Base-by-base conservation (phyloP, 2,797 vertebrate species). In the Anguilla pacifica region DNA sequence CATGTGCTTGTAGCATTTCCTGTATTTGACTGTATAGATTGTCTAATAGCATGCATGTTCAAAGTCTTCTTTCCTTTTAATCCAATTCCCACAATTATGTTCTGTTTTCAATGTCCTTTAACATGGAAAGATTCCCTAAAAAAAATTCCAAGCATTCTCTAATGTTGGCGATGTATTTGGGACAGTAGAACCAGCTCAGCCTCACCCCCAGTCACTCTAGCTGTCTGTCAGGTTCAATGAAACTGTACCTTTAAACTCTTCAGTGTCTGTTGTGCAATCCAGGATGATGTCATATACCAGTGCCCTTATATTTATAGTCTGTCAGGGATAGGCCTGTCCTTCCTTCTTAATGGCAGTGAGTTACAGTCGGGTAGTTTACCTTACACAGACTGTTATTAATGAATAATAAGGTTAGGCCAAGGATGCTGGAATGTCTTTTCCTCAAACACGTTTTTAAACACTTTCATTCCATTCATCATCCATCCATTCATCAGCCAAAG, bases 331-430 rank as follows among this genome's bases (percentile, higher is more conserved):
- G 85, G 49, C 89, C 85, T 39, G 88, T 83, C 77, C 55, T 64
- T 84, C 87, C 88, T 83, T 89, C 89, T 90, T 87, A 19, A 59
- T 79, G 51, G 86, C 22, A 87, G 86, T 90, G 87, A 88, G 86
- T 87, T 83, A 53, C 61, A 90, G 90, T 89, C 89, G 89, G 88
- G 85, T 46, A 81, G 85, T 72, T 86, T 90, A 90, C 86, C 79
- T 88, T 90, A 92, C 89, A 91, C 87, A 87, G 83, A 86, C 84
- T 55, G 5, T 25, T 35, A 91, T 90, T 82, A 92, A 92, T 90
- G 82, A 89, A 87, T 91, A 90, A 92, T 90, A 61, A 83, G 87
- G 35, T 84, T 74, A 83, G 86, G 84, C 90, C 81, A 88, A 0
- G 28, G 74, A 85, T 85, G 55, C 57, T 61, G 31, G 84, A 82